phyloP scores from a whole-genome alignment of 2,797 vertebrate species.

The Microctenopoma lineatum region DNA sequence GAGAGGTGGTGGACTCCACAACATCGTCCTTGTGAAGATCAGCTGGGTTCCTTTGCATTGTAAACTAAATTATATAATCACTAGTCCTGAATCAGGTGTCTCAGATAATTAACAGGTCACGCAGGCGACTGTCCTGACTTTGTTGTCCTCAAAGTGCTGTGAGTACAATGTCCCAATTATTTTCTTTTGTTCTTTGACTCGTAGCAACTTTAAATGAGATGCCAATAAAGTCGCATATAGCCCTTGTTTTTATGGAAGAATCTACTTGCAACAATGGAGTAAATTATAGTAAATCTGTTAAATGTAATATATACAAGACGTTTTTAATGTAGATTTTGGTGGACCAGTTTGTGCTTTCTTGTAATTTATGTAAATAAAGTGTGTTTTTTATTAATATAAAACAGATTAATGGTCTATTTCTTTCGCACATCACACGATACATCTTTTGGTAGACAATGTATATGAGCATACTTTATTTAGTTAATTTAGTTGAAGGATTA shows the following conservation, averaged over 20 bases:
- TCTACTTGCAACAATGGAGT: conserved; percentile 81
- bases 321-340: conserved; percentile 89
- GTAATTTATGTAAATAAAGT: conserved; percentile 94
- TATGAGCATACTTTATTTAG: neutral
- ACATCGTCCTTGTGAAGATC: conserved; percentile 94
- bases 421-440: conserved; percentile 16
- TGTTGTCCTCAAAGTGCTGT: conserved; percentile 84
- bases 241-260: conserved; percentile 79
- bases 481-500: neutral
- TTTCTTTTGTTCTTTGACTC: conserved; percentile 79
- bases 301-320: conserved; percentile 83
- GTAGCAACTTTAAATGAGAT: conserved; percentile 78
- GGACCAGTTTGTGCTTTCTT: conserved; percentile 88
- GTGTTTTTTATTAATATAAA: conserved; percentile 83
- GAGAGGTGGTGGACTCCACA: conserved; percentile 96
- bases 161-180: conserved; percentile 80
- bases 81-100: conserved; percentile 79
- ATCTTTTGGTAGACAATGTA: neutral
- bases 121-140: conserved; percentile 74
- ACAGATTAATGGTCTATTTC: conserved; percentile 23
- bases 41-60: conserved; percentile 47
- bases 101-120: conserved; percentile 75
- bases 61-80: conserved; percentile 79
- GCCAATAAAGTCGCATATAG: conserved; percentile 75
- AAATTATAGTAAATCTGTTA: conserved; percentile 83